Conservation (phyloP, 2,797 vertebrate species). For the Babyrousa celebensis region DNA sequence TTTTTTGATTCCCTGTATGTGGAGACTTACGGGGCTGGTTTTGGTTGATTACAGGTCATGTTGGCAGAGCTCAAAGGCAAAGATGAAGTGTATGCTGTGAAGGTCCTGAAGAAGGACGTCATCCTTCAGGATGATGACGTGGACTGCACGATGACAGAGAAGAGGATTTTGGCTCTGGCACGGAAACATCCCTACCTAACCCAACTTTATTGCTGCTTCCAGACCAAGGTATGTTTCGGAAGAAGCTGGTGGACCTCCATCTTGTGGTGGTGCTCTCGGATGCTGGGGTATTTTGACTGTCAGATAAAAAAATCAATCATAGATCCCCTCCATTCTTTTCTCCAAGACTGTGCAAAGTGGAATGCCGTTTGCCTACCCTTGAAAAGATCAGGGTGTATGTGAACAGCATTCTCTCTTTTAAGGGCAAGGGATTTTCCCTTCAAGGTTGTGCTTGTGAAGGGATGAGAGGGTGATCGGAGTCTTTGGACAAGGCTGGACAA, state of each 20-base stretch:
- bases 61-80: constrained; percentile 97
- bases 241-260: neutral
- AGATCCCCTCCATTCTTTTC: constrained; percentile 7
- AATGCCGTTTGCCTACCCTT: constrained; percentile 44
- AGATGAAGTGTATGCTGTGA: constrained; percentile 98
- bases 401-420: constrained; percentile 40
- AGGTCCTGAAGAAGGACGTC: constrained; percentile 98
- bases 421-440: constrained; percentile 48
- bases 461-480: neutral
- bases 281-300: neutral
- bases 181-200: constrained; percentile 98
- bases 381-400: constrained; percentile 32
- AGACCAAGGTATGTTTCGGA: constrained; percentile 94
- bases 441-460: constrained; percentile 41
- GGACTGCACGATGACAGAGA: constrained; percentile 98
- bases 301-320: neutral
- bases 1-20: neutral
- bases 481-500: constrained; percentile 50
- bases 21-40: neutral
- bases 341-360: neutral
- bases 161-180: constrained; percentile 97
- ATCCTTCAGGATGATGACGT: constrained; percentile 99
- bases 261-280: neutral
- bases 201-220: constrained; percentile 99
- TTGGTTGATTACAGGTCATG: constrained; percentile 94